Evolutionary conservation across 92 coral and sea anemone genomes (phyloP), one percentile per base, ranked within the genome.

Genomic region (Epizoanthus ramosus): DNA sequence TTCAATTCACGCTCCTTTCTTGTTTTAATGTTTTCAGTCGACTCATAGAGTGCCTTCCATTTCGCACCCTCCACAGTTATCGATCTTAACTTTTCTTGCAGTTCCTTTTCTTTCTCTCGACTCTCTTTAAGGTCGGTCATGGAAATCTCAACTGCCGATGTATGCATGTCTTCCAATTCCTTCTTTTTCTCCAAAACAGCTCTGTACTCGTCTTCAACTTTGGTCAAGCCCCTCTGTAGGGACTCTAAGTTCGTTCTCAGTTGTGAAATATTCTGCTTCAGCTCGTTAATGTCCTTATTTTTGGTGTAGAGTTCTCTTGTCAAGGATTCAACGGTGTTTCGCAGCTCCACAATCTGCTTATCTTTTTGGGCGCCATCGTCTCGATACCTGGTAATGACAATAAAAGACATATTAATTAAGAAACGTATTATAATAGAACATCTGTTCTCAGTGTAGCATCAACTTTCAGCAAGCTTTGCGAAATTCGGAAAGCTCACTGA

Each of bases 311-410:
- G 1, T 9, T 74, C 79, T 52, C 35, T 54, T 53, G 39, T 54
- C 33, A 74, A 22, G 41, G 43, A 10, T 54, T 54, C 63, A 13
- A 74, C 43, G 21, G 19, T 74, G 19, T 25, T 74, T 3, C 79
- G 64, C 45, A 74, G 17, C 28, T 74, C 79, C 5, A 4, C n/a
- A 56, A 53, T 74, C 79, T 74, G 61, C 47, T 73, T 73, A 13
- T 73, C 64, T 54, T 50, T 73, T 15, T 19, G 18, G 9, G 43
- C 58, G 56, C 64, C 65, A 17, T 74, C 79, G 23, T 56, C 79
- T 43, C 17, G 45, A 74, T 56, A 74, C 43, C 79, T 74, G 25
- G 25, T 6, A 16, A 25, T 16, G 35, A 56, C 0, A 10, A 13
- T 16, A 73, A 52, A 50, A 33, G 18, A 6, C 31, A 47, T 9